These are phyloP conservation scores for Lepisosteus osseus DNA, from an alignment of 2,113 vertebrate species.

Conservation along the genomic window DNA sequence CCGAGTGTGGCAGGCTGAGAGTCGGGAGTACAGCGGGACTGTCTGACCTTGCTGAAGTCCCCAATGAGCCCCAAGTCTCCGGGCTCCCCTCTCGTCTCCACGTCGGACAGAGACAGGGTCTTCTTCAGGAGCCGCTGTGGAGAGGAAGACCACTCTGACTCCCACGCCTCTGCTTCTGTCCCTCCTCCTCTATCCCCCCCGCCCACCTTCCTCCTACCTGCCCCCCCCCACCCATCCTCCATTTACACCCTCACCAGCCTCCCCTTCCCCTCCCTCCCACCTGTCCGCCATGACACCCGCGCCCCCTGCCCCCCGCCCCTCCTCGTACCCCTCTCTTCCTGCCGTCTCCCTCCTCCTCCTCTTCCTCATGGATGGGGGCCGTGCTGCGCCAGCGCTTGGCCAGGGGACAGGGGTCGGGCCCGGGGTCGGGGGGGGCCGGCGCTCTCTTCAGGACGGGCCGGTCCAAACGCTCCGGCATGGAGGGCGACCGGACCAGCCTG, in stretches of 20 bases:
- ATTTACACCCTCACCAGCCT: no score
- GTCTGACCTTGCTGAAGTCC: conserved; percentile 60
- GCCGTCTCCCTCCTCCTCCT: not conserved
- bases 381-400: conserved; percentile 26
- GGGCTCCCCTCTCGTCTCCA: conserved; percentile 44
- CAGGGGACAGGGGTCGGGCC: not conserved
- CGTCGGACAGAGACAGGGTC: conserved; percentile 47
- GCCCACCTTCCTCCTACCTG: not conserved
- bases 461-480: conserved; percentile 51
- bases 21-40: no score
- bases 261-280: not conserved
- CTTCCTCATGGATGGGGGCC: conserved; percentile 8
- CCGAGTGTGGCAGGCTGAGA: not conserved
- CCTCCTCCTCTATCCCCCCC: not conserved
- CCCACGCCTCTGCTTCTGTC: conserved; percentile 12
- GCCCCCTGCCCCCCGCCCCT: not conserved
- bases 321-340: not conserved
- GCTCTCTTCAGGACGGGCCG: conserved; percentile 35
- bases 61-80: conserved; percentile 47
- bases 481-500: conserved; percentile 49
- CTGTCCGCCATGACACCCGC: not conserved
- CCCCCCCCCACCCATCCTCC: not conserved
- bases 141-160: not conserved
- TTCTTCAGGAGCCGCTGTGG: conserved; percentile 47
- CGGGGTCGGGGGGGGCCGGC: conserved; percentile 22